A percentile compares a stretch with the other conserved stretches of the same genome.
Evolutionary conservation across 2,113 vertebrate genomes (phyloP).

Genomic region (Axis porcinus): DNA sequence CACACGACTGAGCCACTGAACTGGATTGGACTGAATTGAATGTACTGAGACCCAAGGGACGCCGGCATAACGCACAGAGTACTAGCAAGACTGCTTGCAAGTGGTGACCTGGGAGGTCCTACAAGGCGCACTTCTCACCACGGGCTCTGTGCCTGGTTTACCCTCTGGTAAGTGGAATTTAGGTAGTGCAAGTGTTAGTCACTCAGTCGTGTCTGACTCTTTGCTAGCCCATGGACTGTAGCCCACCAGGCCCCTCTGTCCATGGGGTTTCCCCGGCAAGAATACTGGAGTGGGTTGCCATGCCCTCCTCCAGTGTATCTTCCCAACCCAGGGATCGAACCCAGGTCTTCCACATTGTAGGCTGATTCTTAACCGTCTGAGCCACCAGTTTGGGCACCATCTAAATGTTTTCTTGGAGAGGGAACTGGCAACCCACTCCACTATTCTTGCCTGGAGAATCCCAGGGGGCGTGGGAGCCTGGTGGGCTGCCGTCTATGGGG

Average conservation of each 20-base stretch:
- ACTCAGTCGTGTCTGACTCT: not conserved
- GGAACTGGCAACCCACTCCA: too few relatives aligned
- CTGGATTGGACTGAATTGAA: not conserved
- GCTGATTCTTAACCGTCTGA: fast-evolving
- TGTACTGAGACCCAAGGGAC: not conserved
- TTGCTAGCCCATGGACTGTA: not conserved
- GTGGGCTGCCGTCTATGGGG: too few relatives aligned
- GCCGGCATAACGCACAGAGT: fast-evolving
- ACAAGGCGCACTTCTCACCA: not conserved
- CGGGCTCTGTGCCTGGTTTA: not conserved
- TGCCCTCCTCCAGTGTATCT: not conserved
- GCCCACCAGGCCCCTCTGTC: not conserved
- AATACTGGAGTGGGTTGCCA: not conserved
- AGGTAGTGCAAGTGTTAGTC: not conserved
- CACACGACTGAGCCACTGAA: not conserved
- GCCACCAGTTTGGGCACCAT: not conserved
- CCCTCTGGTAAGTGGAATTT: not conserved
- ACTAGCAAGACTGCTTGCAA: not conserved
- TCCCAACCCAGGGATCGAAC: not conserved
- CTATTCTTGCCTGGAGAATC: too few relatives aligned
- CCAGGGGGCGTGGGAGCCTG: too few relatives aligned
- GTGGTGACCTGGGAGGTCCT: too few relatives aligned
- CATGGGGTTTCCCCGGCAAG: not conserved
- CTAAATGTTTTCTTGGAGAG: not conserved
- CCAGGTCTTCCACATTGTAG: not conserved